Evolutionary conservation across 1,140 invertebrate species (phyloP), one percentile per base, ranked within the genome.

Genomic region (Anastrepha ludens): DNA sequence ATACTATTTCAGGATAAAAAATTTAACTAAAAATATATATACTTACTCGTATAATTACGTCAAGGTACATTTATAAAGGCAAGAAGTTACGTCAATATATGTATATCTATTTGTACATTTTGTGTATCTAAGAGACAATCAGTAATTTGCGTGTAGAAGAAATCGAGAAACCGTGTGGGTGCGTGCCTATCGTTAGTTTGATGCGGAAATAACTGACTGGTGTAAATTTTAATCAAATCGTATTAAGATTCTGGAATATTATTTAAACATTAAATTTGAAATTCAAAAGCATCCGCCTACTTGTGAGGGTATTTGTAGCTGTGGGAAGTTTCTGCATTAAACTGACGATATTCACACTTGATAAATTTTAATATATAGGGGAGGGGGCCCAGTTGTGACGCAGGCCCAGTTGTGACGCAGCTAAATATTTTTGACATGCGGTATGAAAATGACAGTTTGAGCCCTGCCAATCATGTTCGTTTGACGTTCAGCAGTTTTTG

Each of bases 21-120:
- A 3, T 87, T 67, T 50, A 29, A 17, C 70, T 6, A 59, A 59
- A 67, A 70, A 50, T 87, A 59, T 70, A 74, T 11, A 87, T 29
- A 29, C 29, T 29, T 29, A n/a, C n/a, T n/a, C n/a, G n/a, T 70
- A 29, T 29, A 29, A 41, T 64, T 87, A 64, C 41, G 29, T 64
- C n/a, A 67, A 74, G 8, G 67, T 87, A 87, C 50, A 20, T 67
- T 20, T 74, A 20, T 81, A 81, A 29, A 29, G 29, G 0, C 29
- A 29, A 29, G 29, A 29, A 29, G 29, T 81, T 81, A 55, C n/a
- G 47, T 81, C 29, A 20, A 20, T 81, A 81, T 81, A 50, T 81
- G 47, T 55, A 81, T 55, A 81, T 81, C 74, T 81, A 81, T 81
- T 81, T 81, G 74, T 81, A 55, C 47, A 81, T 55, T 81, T 81